Evolutionary conservation across 2,797 vertebrate genomes (phyloP).

Genomic region (Diglossa cyanea): DNA sequence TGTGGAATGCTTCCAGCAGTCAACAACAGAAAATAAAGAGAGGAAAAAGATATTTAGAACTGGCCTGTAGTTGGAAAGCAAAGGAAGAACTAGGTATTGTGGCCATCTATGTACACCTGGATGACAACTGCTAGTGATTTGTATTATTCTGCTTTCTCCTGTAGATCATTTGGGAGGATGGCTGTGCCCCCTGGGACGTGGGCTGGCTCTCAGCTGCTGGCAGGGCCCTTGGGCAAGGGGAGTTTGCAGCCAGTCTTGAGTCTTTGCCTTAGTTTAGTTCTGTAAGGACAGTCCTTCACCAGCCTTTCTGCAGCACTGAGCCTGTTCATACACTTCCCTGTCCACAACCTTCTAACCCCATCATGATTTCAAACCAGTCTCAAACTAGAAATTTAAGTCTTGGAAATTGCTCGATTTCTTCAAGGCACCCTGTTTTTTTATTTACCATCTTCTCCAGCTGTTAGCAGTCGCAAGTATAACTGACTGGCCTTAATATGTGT

Average conservation of each 20-base stretch:
- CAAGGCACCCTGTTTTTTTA: neutral
- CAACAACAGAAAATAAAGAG: neutral
- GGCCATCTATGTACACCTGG: no score
- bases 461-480: rapidly evolving
- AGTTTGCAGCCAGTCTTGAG: neutral
- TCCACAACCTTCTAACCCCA: neutral
- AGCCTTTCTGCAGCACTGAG: neutral
- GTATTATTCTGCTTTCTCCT: neutral
- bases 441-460: neutral
- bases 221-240: neutral
- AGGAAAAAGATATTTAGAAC: neutral
- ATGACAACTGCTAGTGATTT: neutral
- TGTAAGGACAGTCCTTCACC: neutral
- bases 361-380: neutral
- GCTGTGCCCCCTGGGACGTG: neutral
- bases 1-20: neutral
- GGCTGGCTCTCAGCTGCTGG: neutral
- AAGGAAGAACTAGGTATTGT: neutral
- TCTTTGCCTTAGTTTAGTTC: neutral
- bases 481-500: neutral
- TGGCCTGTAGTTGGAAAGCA: neutral
- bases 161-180: neutral
- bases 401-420: neutral
- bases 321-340: rapidly evolving
- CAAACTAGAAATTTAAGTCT: neutral